phyloP scores from a whole-genome alignment of 2,888 invertebrate genomes.

The Latrodectus hesperus region DNA sequence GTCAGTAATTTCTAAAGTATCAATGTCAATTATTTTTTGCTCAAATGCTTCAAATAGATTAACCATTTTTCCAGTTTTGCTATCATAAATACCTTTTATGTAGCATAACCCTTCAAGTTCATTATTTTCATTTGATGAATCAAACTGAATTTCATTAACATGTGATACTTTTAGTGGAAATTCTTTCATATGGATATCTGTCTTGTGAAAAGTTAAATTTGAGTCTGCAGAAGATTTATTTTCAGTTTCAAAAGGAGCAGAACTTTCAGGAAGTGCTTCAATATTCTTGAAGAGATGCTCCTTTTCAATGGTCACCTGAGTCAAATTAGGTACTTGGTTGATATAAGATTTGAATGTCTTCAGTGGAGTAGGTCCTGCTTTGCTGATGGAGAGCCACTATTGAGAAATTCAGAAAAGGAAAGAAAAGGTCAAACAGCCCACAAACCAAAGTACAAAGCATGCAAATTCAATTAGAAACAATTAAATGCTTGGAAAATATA shows the following conservation, averaged over 20 bases:
- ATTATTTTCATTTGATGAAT: neutral
- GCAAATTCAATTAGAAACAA: conserved; percentile 19
- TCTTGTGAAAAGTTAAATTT: neutral
- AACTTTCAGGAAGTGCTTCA: neutral
- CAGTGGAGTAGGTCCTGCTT: conserved; percentile 48
- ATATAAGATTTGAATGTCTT: conserved; percentile 39
- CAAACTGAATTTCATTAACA: neutral
- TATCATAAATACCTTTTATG: conserved; percentile 81
- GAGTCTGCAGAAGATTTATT: neutral
- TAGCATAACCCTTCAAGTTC: conserved; percentile 10
- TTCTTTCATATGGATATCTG: conserved; percentile 1
- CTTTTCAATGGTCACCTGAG: conserved; percentile 6
- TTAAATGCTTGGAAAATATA: neutral
- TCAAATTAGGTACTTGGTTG: conserved; percentile 26
- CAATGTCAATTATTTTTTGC: conserved; percentile 80
- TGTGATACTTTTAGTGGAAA: neutral
- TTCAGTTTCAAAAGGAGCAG: neutral
- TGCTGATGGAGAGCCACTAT: conserved; percentile 48
- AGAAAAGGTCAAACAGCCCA: conserved; percentile 55
- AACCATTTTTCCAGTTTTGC: conserved; percentile 80
- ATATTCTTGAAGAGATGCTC: conserved; percentile 4
- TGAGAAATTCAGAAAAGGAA: conserved; percentile 56
- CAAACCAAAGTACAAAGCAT: conserved; percentile 54
- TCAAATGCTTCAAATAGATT: conserved; percentile 86
- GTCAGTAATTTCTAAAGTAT: conserved; percentile 82